Evolutionary conservation across 2,113 vertebrate species (phyloP).

Genomic region (Neotoma lepida): DNA sequence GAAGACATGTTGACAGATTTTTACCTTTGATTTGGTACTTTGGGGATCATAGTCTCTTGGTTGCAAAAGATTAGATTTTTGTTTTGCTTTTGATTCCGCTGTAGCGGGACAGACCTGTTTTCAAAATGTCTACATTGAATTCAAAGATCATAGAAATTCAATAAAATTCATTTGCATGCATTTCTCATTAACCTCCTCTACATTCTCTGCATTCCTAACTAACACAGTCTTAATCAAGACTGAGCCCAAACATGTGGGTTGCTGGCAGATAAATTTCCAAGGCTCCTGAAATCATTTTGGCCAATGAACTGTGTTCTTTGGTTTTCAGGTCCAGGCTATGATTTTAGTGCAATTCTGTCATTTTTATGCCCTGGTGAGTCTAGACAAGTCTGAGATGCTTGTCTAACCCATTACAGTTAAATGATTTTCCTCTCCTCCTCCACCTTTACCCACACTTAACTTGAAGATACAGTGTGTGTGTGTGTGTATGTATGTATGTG

Average conservation of each 20-base stretch:
- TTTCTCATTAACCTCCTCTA: slow-evolving; percentile 45
- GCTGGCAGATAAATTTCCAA: neutral
- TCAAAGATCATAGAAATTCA: slow-evolving; percentile 6
- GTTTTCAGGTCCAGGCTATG: neutral
- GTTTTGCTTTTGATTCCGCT: slow-evolving; percentile 12
- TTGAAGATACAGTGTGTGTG: neutral
- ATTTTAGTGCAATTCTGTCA: neutral
- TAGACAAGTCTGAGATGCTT: neutral
- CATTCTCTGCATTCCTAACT: neutral
- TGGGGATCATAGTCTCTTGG: neutral
- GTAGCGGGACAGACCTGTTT: neutral
- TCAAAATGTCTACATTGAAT: neutral
- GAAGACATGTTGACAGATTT: neutral
- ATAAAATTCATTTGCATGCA: neutral
- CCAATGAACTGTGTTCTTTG: neutral
- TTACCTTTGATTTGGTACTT: slow-evolving; percentile 13
- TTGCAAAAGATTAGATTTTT: neutral
- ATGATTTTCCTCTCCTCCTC: neutral
- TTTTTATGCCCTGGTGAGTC: neutral
- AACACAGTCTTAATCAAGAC: neutral
- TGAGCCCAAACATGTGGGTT: neutral
- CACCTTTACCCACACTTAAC: neutral
- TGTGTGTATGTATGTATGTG: neutral
- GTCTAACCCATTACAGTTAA: neutral
- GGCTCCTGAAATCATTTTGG: neutral